Evolutionary conservation across 2,113 vertebrate genomes (phyloP).

Genomic region (Xiphophorus couchianus): DNA sequence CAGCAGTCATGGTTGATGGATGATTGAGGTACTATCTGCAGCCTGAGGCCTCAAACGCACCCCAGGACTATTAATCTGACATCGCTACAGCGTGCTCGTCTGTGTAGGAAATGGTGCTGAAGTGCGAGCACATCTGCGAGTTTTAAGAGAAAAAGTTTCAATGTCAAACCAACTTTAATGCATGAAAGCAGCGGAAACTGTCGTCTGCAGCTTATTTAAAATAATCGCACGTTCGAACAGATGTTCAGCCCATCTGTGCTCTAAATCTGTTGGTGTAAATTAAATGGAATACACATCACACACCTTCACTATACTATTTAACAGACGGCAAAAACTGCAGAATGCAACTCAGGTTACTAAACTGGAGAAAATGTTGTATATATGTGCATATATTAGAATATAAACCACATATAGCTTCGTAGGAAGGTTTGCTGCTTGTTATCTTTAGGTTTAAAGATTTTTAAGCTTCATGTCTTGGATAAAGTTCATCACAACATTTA

Average conservation of each 20-base stretch:
- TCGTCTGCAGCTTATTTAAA: background rate
- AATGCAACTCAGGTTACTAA: background rate
- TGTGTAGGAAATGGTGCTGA: background rate
- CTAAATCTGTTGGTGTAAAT: background rate
- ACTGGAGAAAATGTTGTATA: background rate
- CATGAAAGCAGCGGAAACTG: background rate
- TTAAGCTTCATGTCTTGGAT: background rate
- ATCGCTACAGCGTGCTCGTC: slow-evolving; percentile 11
- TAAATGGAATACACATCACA: background rate
- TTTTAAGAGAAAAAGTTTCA: slow-evolving; percentile 13
- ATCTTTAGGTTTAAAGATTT: background rate
- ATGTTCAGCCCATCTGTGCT: background rate
- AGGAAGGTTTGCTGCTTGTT: background rate
- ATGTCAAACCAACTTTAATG: slow-evolving; percentile 8
- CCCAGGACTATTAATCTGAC: slow-evolving; percentile 47
- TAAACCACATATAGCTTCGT: background rate
- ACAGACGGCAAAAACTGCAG: background rate
- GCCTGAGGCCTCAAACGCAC: slow-evolving; percentile 38
- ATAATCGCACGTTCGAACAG: background rate
- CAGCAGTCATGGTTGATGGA: slow-evolving; percentile 63
- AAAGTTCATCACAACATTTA: no score
- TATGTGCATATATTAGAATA: background rate
- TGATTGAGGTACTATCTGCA: slow-evolving; percentile 59
- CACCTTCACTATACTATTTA: background rate
- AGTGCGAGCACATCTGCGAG: background rate